Evolutionary conservation across 2,888 invertebrate species (phyloP), one percentile per base, ranked within the genome.

Genomic region (Tromatobia lineatoria): DNA sequence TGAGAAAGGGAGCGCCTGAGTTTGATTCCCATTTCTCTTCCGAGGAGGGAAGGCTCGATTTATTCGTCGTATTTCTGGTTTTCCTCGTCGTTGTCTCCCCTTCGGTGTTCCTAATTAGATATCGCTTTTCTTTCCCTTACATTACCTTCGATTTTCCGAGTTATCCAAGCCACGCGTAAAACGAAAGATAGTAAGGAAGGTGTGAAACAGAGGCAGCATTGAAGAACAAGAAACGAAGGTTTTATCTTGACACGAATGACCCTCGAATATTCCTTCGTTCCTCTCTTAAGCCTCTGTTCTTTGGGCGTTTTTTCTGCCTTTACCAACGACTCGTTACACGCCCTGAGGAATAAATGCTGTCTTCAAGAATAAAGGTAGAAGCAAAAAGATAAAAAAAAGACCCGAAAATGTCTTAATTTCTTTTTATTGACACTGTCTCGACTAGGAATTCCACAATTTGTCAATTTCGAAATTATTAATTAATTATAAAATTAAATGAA

Each of bases 101-200:
- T 45, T 15, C 29, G n/a, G 38, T 4, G n/a, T 52, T 45, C 38
- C 71, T 71, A 66, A 79, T 79, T 79, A 71, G 71, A 61, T 61
- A 73, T 42, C 25, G 64, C 64, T 10, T 64, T 54, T n/a, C n/a
- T 73, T 71, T 45, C 54, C 64, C 4, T 29, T 34, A 23, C 13
- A n/a, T 52, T 54, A 15, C n/a, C 66, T 38, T 66, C 38, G 64
- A 66, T 76, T 54, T 66, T 76, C 38, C 66, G 64, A 18, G 54
- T 38, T 42, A 6, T 23, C 42, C 23, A 23, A n/a, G 47, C 42
- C 20, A 34, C 42, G 76, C n/a, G 42, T 23, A 38, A 61, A 54
- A 6, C 38, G 38, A 10, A 18, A 54, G 23, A 52, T n/a, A 20
- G 15, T 34, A 42, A 29, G 20, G 52, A 59, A 34, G 23, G 20